phyloP scores from a whole-genome alignment of 2,113 vertebrate genomes.

The Microcebus tavaratra region DNA sequence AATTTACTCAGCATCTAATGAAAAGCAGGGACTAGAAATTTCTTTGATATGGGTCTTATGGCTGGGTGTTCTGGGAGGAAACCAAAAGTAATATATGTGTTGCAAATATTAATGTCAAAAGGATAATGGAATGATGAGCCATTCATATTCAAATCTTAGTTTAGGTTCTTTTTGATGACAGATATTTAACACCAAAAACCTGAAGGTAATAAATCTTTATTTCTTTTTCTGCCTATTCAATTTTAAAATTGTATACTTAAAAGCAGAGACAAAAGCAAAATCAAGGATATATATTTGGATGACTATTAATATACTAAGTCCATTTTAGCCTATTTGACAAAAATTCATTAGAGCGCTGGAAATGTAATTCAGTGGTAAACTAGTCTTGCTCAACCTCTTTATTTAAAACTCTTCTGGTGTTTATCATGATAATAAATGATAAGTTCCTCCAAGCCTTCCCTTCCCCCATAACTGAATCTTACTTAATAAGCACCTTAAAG shows the following conservation, averaged over 20 bases:
- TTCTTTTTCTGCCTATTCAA: background rate
- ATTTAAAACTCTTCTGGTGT: background rate
- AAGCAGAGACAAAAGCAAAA: background rate
- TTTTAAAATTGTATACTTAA: background rate
- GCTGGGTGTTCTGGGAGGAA: background rate
- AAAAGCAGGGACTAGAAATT: background rate
- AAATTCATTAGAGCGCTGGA: background rate
- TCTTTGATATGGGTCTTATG: background rate
- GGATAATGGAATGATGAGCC: background rate
- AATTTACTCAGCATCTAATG: background rate
- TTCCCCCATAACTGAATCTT: background rate
- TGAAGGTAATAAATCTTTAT: background rate
- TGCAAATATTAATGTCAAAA: conserved; percentile 15
- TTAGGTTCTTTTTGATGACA: background rate
- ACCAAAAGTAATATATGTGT: background rate
- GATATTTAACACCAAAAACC: background rate
- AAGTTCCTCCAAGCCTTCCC: background rate
- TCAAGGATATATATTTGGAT: background rate
- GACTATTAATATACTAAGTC: background rate
- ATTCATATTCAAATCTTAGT: background rate
- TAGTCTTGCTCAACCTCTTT: background rate
- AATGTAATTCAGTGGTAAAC: background rate
- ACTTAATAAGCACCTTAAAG: background rate
- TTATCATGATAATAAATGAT: background rate
- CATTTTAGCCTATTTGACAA: background rate